Percentiles rank a stretch among this genome's conserved stretches.
phyloP scores from a whole-genome alignment of 2,797 vertebrate species.

The Podarcis siculus region DNA sequence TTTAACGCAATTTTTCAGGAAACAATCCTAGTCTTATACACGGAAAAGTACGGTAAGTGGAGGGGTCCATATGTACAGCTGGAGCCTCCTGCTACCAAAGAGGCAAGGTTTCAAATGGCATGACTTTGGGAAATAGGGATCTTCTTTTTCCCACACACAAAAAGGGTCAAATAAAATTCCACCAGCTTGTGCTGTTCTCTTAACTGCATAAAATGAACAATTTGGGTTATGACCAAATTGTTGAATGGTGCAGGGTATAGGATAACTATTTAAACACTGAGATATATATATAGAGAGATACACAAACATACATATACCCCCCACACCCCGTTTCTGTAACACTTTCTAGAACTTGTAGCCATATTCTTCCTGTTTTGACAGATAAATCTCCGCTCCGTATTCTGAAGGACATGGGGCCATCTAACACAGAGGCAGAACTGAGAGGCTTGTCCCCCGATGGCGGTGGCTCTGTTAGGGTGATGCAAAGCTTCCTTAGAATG shows the following conservation, averaged over 20 bases:
- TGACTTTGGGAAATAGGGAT: background rate
- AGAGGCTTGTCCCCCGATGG: conserved; percentile 84
- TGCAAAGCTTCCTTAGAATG: conserved; percentile 90
- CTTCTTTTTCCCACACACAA: background rate
- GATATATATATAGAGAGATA: too few relatives aligned
- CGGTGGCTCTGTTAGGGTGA: conserved; percentile 82
- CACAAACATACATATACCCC: too few relatives aligned
- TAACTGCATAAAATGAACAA: background rate
- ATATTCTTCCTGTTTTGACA: conserved; percentile 56
- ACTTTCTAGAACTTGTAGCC: background rate
- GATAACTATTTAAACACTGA: background rate
- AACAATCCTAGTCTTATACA: too few relatives aligned
- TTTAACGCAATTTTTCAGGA: too few relatives aligned
- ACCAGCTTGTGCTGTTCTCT: background rate
- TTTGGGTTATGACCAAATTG: background rate
- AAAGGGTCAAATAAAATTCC: background rate
- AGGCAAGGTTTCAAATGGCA: background rate
- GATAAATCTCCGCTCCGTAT: conserved; percentile 80
- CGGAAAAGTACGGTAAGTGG: background rate
- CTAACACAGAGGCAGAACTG: conserved; percentile 87
- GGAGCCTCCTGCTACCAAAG: background rate
- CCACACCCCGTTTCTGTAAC: background rate
- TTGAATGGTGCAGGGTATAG: background rate
- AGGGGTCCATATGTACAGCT: too few relatives aligned
- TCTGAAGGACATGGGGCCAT: conserved; percentile 89